Conservation (phyloP, 2,797 vertebrate species). For the Mus spretus region DNA sequence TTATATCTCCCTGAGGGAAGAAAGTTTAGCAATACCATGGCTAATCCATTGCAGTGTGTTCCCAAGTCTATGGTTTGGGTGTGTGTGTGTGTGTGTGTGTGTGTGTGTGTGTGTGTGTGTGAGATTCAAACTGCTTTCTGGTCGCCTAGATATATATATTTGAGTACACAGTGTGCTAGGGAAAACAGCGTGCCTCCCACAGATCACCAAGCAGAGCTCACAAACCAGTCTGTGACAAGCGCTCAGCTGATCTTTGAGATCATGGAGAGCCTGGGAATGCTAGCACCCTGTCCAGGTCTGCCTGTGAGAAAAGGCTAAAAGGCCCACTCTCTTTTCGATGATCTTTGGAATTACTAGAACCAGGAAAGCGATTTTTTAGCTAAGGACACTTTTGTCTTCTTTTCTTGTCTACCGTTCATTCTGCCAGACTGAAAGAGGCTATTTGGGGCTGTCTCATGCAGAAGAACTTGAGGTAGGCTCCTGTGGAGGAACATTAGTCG, state of each 20-base stretch:
- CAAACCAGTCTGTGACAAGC: background rate
- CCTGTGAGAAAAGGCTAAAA: background rate
- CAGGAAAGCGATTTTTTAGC: background rate
- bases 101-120: background rate
- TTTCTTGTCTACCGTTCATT: background rate
- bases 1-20: background rate
- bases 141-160: background rate
- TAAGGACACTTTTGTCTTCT: conserved; percentile 23
- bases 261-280: background rate
- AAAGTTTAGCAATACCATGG: background rate
- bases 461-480: background rate
- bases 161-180: background rate
- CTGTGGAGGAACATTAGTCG: accelerated
- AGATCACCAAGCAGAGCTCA: background rate
- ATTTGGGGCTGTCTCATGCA: background rate
- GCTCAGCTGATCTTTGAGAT: background rate
- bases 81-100: background rate
- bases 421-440: background rate
- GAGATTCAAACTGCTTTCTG: conserved; percentile 11
- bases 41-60: conserved; percentile 10
- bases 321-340: background rate
- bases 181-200: background rate
- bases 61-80: background rate
- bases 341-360: background rate
- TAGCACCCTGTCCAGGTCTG: background rate